Evolutionary conservation across 1,140 invertebrate genomes (phyloP).

Genomic region (Caerostris extrusa): DNA sequence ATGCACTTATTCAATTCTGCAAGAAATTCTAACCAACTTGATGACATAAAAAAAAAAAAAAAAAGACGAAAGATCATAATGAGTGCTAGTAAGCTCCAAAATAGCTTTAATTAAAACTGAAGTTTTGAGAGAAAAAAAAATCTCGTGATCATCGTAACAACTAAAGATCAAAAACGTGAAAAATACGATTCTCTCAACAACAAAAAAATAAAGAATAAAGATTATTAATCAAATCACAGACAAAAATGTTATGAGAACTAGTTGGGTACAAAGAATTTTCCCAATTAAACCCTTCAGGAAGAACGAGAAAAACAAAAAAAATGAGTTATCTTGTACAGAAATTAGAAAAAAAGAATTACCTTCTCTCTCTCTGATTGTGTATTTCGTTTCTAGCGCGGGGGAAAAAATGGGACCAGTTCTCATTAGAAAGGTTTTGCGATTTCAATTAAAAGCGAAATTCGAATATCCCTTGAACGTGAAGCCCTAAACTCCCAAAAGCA

Average conservation of each 20-base stretch:
- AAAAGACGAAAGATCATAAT: background rate
- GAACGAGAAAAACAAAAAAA: slow-evolving; percentile 19
- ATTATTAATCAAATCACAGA: slow-evolving; percentile 51
- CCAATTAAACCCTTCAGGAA: slow-evolving; percentile 31
- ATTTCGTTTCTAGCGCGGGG: background rate
- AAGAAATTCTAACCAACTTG: slow-evolving; percentile 11
- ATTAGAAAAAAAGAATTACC: background rate
- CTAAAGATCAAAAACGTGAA: slow-evolving; percentile 13
- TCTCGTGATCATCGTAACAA: background rate
- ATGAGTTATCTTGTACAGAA: slow-evolving; percentile 39
- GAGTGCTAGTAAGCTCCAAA: slow-evolving; percentile 1
- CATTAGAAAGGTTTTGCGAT: slow-evolving; percentile 35
- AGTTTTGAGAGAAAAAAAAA: background rate
- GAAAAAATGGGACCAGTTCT: background rate
- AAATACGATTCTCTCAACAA: background rate
- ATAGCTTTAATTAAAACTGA: slow-evolving; percentile 52
- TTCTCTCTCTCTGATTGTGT: background rate
- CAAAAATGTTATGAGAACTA: slow-evolving; percentile 16
- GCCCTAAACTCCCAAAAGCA: background rate
- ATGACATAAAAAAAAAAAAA: background rate
- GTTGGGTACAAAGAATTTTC: slow-evolving; percentile 50
- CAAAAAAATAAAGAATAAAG: background rate
- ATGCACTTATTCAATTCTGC: slow-evolving; percentile 33
- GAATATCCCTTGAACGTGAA: background rate
- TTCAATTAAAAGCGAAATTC: slow-evolving; percentile 17